Base-by-base conservation (phyloP, 2,797 vertebrate genomes). In the Coluber constrictor region DNA sequence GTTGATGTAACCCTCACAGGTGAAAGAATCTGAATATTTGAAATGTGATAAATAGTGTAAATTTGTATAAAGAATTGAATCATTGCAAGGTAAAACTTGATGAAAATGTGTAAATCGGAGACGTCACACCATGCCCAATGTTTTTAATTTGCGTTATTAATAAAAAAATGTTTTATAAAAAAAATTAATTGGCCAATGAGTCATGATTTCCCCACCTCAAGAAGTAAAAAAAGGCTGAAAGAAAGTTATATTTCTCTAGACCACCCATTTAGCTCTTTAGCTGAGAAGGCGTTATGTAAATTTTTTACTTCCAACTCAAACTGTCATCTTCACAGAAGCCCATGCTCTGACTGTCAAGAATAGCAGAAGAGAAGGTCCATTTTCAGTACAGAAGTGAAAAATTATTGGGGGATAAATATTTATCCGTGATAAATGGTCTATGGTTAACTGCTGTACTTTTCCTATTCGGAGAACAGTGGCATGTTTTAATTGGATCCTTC, bases 401-500 rank as follows among this genome's bases (percentile, higher is more conserved):
- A 43, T 79, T 25, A 89, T 66, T 57, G n/a, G 43, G 56, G 37
- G 57, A 94, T 51, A 93, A 91, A 96, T 97, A 94, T 96, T 97
- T 96, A 66, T 92, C 91, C 95, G 79, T 63, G 55, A 94, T 37
- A 37, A 37, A 37, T 94, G 74, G 92, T 92, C 47, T 79, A 93
- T 66, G 91, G 51, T 92, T 95, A 93, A 90, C 87, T 90, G 87
- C 93, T 92, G 57, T 37, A 37, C 93, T 93, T 94, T 96, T 96
- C 90, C 90, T 32, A 29, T 92, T 47, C 27, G 61, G 66, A 2
- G 0, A 88, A 90, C 47, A 56, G 5, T 55, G 94, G 59, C 88
- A 20, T 96, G 92, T 94, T 97, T 96, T 95, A 92, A 91, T 70
- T 96, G 95, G 95, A 94, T 94, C 13, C 93, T 25, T 10, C 27